Evolutionary conservation across 2,888 invertebrate genomes (phyloP), one percentile per base, ranked within the genome.

Genomic region (Xanthia icteritia): DNA sequence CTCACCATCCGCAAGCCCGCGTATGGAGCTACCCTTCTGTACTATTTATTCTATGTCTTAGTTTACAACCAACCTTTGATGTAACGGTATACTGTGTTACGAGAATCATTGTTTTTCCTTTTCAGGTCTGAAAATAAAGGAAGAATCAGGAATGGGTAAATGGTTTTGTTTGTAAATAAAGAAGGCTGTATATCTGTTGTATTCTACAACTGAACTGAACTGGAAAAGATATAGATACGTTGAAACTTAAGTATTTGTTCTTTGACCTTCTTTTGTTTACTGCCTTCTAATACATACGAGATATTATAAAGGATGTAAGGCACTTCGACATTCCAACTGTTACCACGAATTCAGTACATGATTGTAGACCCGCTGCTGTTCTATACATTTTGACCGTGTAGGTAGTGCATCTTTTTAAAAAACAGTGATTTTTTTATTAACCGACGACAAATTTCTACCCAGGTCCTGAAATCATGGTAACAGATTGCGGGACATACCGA

Each of bases 81-180:
- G 72, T 63, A 66, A 36, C 54, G 20, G 13, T 60, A 71, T 75
- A 80, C 84, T 80, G 72, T 83, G 11, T 75, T 75, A 81, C 75
- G 39, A 20, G n/a, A 27, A 80, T 76, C 67, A 69, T 75, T 84
- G 71, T 65, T 4, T 73, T 56, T 56, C 17, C n/a, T 36, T 66
- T 54, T 27, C 15, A 27, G 15, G 51, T 54, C 8, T 13, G 36
- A 48, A 56, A 61, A 66, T 51, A 39, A 69, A 60, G 11, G 13
- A 48, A n/a, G 11, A 54, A 45, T 56, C 36, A 56, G n/a, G 54
- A 17, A 48, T 31, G 36, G 17, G 17, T 8, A 9, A 74, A 36
- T 54, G n/a, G 13, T 39, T 31, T 63, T 71, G 66, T 79, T 61
- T 61, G 39, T 58, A 56, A 58, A 77, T 48, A 77, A 68, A 67